Conservation (phyloP, 2,888 invertebrate species). For the Catonia carolina region DNA sequence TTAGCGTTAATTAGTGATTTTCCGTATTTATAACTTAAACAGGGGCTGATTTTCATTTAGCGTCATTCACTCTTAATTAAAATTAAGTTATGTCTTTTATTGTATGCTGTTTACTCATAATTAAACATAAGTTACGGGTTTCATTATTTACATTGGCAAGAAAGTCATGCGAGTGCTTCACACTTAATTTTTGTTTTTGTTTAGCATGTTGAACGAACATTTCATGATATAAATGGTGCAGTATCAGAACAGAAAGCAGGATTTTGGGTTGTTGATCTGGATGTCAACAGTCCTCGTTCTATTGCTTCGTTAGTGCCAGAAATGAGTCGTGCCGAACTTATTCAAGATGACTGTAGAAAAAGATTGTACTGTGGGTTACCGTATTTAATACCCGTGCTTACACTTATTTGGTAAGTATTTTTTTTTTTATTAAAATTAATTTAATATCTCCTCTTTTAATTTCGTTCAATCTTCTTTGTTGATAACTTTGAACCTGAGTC, state of each 20-base stretch:
- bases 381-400: slow-evolving; percentile 66
- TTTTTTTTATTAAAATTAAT: not conserved
- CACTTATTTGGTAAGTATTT: slow-evolving; percentile 51
- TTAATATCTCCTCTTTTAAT: not conserved
- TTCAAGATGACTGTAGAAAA: slow-evolving; percentile 49
- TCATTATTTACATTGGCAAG: too few species aligned
- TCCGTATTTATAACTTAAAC: too few species aligned
- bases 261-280: slow-evolving; percentile 69
- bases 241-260: slow-evolving; percentile 48
- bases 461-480: too few species aligned
- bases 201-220: slow-evolving; percentile 57
- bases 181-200: slow-evolving; percentile 28
- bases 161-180: too few species aligned
- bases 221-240: slow-evolving; percentile 48
- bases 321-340: slow-evolving; percentile 44
- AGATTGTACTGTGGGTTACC: slow-evolving; percentile 73
- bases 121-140: too few species aligned
- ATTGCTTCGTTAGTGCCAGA: slow-evolving; percentile 52
- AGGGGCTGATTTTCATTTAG: too few species aligned
- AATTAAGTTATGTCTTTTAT: too few species aligned
- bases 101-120: too few species aligned
- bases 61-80: too few species aligned
- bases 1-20: too few species aligned
- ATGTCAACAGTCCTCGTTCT: slow-evolving; percentile 61
- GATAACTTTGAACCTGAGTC: too few species aligned